Evolutionary conservation across 2,113 vertebrate genomes (phyloP).

Genomic region (Microtus montanus): DNA sequence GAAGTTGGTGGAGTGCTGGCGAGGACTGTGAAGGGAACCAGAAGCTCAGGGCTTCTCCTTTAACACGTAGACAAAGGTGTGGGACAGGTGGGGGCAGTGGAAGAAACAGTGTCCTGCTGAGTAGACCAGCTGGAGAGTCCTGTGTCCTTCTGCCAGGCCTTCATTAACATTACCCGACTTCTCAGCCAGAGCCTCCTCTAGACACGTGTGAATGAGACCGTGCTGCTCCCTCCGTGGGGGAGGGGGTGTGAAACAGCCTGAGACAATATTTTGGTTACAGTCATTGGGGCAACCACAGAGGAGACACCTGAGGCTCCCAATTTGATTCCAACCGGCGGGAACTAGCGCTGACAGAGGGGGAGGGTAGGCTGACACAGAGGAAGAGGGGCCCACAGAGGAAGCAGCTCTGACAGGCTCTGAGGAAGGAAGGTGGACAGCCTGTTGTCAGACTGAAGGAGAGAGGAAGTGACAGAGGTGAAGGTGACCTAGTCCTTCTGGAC

Average conservation of each 20-base stretch:
- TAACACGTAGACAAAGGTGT: neutral
- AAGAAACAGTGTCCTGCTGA: neutral
- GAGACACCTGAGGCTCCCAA: neutral
- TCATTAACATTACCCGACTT: neutral
- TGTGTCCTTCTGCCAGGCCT: neutral
- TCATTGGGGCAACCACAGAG: neutral
- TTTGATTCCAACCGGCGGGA: neutral
- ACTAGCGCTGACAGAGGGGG: neutral
- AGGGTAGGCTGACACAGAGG: neutral
- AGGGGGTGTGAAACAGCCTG: neutral
- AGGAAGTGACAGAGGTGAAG: neutral
- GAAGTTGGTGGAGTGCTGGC: neutral
- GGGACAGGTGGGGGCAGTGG: neutral
- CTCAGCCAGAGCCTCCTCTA: neutral
- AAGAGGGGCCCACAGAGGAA: neutral
- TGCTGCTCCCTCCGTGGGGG: neutral
- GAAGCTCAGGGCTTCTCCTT: neutral
- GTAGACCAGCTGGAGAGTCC: neutral
- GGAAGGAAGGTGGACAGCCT: neutral
- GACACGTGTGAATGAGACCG: neutral
- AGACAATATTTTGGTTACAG: neutral
- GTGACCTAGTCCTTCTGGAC: neutral
- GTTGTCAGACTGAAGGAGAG: neutral
- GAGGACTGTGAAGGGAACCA: neutral
- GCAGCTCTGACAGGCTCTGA: neutral